phyloP scores from a whole-genome alignment of 2,888 invertebrate genomes.

The Chaitophorus viminalis region DNA sequence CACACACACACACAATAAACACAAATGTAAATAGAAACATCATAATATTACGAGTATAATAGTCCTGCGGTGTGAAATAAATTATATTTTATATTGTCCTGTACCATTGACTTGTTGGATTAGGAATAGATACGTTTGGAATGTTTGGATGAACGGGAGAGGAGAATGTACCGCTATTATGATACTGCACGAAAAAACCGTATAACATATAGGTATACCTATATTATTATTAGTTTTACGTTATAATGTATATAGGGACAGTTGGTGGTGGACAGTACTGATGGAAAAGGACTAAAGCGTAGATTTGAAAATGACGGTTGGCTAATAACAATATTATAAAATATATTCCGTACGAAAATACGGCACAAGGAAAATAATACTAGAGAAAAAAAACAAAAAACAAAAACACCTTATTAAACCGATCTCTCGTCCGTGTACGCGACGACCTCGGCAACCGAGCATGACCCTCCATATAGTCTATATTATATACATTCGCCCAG shows the following conservation, averaged over 20 bases:
- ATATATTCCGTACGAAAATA: background rate
- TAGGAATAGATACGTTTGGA: too few species aligned
- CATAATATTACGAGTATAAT: too few species aligned
- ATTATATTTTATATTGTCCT: background rate
- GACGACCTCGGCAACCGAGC: conserved; percentile 49
- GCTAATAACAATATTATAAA: background rate
- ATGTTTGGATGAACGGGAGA: too few species aligned
- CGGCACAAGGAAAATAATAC: background rate
- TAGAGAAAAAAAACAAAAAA: background rate
- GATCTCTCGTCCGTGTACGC: conserved; percentile 31
- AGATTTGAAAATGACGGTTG: background rate
- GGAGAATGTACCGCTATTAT: too few species aligned
- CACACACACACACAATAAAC: too few species aligned
- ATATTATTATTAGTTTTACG: too few species aligned
- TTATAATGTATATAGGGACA: too few species aligned
- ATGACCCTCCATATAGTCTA: conserved; percentile 41
- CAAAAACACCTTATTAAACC: conserved; percentile 36
- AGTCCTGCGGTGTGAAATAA: background rate
- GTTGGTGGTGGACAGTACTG: background rate
- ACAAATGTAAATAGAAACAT: too few species aligned
- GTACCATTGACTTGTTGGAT: background rate
- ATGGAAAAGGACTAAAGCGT: background rate
- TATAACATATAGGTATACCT: too few species aligned
- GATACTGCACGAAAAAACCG: too few species aligned
- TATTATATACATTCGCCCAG: background rate